Percentiles rank a stretch among this genome's conserved stretches.
phyloP scores from a whole-genome alignment of 1,140 invertebrate genomes.

The Hylaeus anthracinus region DNA sequence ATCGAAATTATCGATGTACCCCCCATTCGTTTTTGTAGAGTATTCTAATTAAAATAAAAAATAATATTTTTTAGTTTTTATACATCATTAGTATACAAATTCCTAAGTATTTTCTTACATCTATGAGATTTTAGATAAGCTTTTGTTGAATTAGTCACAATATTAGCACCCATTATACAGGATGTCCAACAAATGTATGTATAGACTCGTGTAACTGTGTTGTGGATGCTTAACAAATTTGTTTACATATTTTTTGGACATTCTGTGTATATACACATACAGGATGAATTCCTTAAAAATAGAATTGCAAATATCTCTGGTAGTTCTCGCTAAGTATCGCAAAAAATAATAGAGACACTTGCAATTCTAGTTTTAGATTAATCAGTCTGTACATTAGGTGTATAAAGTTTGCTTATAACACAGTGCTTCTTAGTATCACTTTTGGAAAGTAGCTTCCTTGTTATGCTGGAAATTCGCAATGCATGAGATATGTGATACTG shows the following conservation, averaged over 20 bases:
- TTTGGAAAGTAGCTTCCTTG: not conserved
- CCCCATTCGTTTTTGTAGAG: not conserved
- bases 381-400: not conserved
- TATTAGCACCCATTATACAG: not conserved
- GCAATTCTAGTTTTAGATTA: not conserved
- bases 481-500: constrained; percentile 8
- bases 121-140: not conserved
- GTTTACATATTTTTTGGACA: not conserved
- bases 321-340: too few relatives aligned
- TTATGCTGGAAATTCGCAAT: not conserved
- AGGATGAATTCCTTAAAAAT: not conserved
- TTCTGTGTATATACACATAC: not conserved
- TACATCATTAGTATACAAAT: constrained; percentile 11
- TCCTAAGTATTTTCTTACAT: constrained; percentile 2
- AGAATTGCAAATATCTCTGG: not conserved
- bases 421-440: constrained; percentile 11
- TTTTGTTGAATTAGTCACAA: constrained; percentile 8
- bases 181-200: not conserved
- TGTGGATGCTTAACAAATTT: not conserved
- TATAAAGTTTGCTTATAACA: not conserved
- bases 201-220: not conserved
- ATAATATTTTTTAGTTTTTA: not conserved
- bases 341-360: not conserved
- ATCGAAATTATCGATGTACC: constrained; percentile 6
- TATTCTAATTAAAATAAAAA: not conserved